Conservation (phyloP, 2,113 vertebrate genomes). For the Calidris pugnax region DNA sequence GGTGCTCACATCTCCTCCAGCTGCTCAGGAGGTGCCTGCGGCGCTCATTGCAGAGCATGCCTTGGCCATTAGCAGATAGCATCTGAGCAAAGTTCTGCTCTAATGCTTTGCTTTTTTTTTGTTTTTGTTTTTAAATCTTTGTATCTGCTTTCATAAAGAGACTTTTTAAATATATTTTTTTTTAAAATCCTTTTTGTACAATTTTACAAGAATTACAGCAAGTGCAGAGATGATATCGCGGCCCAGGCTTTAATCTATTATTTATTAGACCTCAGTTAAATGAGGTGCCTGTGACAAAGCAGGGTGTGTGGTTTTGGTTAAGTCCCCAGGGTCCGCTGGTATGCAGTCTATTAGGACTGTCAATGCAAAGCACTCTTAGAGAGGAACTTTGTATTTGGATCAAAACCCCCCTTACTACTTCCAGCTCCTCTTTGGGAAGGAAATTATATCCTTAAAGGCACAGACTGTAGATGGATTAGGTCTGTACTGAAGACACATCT, state of each 20-base stretch:
- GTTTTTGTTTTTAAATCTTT: background rate
- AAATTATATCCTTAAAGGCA: background rate
- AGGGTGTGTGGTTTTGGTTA: slow-evolving; percentile 14
- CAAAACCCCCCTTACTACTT: background rate
- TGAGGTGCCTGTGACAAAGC: slow-evolving; percentile 38
- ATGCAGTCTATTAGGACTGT: background rate
- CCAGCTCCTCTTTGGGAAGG: background rate
- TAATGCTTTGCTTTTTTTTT: background rate
- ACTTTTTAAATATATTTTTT: background rate
- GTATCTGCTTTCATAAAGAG: background rate
- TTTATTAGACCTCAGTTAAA: slow-evolving; percentile 29
- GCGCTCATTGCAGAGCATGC: accelerated
- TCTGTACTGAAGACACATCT: background rate
- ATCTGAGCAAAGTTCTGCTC: background rate
- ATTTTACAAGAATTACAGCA: background rate
- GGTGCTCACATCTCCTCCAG: background rate
- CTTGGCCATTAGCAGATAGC: background rate
- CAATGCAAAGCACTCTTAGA: background rate
- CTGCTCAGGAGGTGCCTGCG: background rate
- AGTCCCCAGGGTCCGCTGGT: background rate
- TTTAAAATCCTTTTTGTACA: background rate
- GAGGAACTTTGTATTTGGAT: background rate
- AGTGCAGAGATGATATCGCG: background rate
- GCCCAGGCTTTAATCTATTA: slow-evolving; percentile 28
- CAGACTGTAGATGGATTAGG: background rate